Percentiles rank a stretch among this genome's conserved stretches.
Evolutionary conservation across 2,888 invertebrate genomes (phyloP).

Genomic region (Odontomyia ornata): DNA sequence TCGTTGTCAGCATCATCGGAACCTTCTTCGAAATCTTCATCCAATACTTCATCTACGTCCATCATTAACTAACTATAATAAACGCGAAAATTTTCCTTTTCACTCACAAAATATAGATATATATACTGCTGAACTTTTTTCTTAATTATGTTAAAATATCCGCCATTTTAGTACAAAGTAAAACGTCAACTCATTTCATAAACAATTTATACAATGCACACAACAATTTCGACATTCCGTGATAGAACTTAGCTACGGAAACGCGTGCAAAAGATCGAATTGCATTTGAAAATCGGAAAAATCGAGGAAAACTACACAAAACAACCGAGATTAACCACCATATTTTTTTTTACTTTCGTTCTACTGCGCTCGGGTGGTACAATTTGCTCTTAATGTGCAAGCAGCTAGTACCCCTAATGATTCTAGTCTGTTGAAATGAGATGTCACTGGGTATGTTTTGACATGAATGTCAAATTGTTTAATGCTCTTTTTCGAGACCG

Average conservation of each 20-base stretch:
- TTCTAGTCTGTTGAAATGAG: constrained; percentile 7
- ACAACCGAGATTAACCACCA: constrained; percentile 42
- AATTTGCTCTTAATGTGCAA: constrained; percentile 11
- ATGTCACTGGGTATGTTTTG: constrained; percentile 11
- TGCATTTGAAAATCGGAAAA: constrained; percentile 31
- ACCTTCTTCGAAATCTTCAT: constrained; percentile 79
- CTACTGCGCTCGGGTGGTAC: constrained; percentile 41
- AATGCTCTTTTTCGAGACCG: too few relatives aligned
- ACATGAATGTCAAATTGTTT: neutral
- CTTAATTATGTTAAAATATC: constrained; percentile 43
- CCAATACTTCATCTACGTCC: constrained; percentile 66
- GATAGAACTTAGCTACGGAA: neutral
- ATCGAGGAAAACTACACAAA: constrained; percentile 42
- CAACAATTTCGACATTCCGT: constrained; percentile 30
- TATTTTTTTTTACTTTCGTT: constrained; percentile 44
- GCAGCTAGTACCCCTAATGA: constrained; percentile 13
- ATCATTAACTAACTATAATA: constrained; percentile 37
- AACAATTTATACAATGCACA: constrained; percentile 28
- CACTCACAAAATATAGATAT: constrained; percentile 34
- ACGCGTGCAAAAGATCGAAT: neutral
- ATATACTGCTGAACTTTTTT: constrained; percentile 12
- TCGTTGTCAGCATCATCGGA: constrained; percentile 80
- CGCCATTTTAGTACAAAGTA: constrained; percentile 46
- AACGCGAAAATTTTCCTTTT: constrained; percentile 22
- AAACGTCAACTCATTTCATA: constrained; percentile 45